These are phyloP conservation scores for Laupala kohalensis DNA, from an alignment of 1,140 invertebrate species.

Conservation along the genomic window DNA sequence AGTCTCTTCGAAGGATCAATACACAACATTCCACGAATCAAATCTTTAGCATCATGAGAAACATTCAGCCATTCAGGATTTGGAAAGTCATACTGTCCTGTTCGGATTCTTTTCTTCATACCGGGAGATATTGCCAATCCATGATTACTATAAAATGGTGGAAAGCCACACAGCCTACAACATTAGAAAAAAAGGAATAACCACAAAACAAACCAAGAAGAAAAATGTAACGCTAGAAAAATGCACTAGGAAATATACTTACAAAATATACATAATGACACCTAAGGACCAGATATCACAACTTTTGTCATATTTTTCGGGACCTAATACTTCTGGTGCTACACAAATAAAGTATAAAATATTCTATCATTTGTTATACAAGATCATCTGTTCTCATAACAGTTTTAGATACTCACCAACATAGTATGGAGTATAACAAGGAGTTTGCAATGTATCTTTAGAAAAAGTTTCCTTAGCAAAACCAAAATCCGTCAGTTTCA, in stretches of 20 bases:
- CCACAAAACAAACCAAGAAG: background rate
- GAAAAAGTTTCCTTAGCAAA: constrained; percentile 93
- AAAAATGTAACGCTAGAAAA: background rate
- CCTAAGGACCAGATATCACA: constrained; percentile 98
- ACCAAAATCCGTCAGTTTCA: constrained; percentile 98
- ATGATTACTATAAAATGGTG: constrained; percentile 95
- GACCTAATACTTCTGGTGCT: constrained; percentile 91
- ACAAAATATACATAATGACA: constrained; percentile 96
- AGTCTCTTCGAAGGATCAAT: constrained; percentile 83
- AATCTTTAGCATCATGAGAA: constrained; percentile 84
- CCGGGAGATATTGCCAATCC: constrained; percentile 94
- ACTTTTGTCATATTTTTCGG: constrained; percentile 96
- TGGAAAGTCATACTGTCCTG: constrained; percentile 94
- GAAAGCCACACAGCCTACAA: constrained; percentile 84
- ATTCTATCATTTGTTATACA: background rate
- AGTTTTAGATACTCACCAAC: constrained; percentile 51
- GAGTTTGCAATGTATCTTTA: constrained; percentile 84
- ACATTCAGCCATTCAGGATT: constrained; percentile 93
- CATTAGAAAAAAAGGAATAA: constrained; percentile 19
- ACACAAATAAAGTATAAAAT: constrained; percentile 22
- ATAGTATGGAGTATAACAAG: constrained; percentile 98
- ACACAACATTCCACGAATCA: constrained; percentile 85
- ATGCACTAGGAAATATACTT: constrained; percentile 32
- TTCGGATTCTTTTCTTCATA: constrained; percentile 96
- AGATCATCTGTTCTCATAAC: background rate